Conservation (phyloP, 2,113 vertebrate genomes). For the Xenopus laevis region DNA sequence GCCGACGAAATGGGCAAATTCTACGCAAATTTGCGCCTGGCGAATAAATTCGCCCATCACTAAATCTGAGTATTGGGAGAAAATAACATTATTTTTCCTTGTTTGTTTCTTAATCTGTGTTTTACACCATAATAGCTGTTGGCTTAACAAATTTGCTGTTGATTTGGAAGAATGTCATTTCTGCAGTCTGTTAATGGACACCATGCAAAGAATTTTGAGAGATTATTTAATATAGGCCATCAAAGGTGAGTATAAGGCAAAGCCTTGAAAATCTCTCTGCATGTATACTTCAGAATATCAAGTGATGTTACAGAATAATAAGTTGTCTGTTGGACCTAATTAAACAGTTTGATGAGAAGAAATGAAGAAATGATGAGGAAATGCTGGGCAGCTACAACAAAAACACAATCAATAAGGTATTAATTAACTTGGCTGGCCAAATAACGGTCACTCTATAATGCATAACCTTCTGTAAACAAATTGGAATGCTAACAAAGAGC, state of each 20-base stretch:
- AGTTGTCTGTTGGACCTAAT: constrained; percentile 27
- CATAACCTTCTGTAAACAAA: background rate
- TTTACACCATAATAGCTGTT: too few species aligned
- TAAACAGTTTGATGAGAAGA: constrained; percentile 25
- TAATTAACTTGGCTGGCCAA: constrained; percentile 2
- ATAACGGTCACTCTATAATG: background rate
- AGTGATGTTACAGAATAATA: constrained; percentile 18
- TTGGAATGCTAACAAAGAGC: background rate
- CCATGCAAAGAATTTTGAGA: background rate
- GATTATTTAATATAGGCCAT: background rate
- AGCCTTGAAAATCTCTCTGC: background rate
- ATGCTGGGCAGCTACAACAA: constrained; percentile 2
- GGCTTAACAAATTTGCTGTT: too few species aligned
- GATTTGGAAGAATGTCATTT: constrained; percentile 6
- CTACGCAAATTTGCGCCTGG: too few species aligned
- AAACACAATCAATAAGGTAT: constrained; percentile 24
- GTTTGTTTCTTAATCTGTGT: too few species aligned
- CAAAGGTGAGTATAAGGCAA: background rate
- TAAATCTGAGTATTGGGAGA: too few species aligned
- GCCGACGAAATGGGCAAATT: too few species aligned
- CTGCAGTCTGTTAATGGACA: constrained; percentile 6
- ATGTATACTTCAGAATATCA: constrained; percentile 6
- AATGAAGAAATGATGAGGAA: background rate
- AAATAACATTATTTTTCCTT: too few species aligned
- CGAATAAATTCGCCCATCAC: too few species aligned